phyloP scores from a whole-genome alignment of 2,888 invertebrate species.

The Heteromyza rotundicornis region DNA sequence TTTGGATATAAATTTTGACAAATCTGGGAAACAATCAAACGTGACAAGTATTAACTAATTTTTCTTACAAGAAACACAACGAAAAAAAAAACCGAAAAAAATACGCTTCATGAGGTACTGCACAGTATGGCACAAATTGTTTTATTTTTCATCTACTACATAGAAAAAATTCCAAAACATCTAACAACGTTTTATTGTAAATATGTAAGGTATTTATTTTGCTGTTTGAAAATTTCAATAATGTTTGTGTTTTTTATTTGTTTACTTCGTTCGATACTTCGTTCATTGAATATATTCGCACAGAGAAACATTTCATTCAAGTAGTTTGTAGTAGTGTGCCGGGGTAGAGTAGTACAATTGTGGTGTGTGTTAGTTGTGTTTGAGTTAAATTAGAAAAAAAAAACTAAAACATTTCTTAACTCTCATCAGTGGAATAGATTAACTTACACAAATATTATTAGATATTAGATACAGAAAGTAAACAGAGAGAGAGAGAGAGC shows the following conservation, averaged over 20 bases:
- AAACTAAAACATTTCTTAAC: constrained; percentile 3
- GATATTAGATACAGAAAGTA: neutral
- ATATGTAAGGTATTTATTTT: too few species aligned
- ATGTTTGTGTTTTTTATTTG: constrained; percentile 39
- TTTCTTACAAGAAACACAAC: too few species aligned
- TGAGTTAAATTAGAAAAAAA: constrained; percentile 17
- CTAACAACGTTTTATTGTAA: constrained; percentile 12
- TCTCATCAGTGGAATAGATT: neutral
- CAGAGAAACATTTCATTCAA: constrained; percentile 4
- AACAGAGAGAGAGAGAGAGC: neutral
- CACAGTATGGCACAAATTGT: constrained; percentile 61
- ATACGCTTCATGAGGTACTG: constrained; percentile 57
- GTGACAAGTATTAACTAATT: too few species aligned
- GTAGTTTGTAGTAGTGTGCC: neutral
- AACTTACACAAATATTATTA: neutral
- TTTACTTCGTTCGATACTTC: constrained; percentile 40
- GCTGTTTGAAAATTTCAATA: constrained; percentile 21
- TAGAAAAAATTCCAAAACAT: too few species aligned
- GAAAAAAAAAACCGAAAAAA: neutral
- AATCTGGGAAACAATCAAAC: constrained; percentile 14
- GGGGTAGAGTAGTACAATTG: neutral
- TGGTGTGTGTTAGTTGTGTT: too few species aligned
- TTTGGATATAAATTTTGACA: too few species aligned
- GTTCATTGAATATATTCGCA: constrained; percentile 7
- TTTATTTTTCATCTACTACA: constrained; percentile 9